Evolutionary conservation across 2,797 vertebrate genomes (phyloP).

Genomic region (Phyllotis vaccarum): DNA sequence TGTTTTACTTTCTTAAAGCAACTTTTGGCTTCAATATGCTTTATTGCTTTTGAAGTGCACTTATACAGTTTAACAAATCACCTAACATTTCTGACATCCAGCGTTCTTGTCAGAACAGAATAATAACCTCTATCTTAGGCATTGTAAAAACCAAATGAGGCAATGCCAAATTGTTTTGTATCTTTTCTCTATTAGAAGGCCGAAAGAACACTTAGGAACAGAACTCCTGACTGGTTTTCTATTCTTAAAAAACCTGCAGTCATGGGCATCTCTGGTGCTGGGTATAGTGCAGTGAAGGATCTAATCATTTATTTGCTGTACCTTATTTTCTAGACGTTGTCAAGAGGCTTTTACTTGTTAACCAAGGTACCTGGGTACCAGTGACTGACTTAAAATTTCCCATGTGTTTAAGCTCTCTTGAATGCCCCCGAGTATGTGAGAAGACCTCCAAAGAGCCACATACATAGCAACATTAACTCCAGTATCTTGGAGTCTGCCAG

Average conservation of each 20-base stretch:
- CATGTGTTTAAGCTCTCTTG: neutral
- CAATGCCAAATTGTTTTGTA: neutral
- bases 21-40: neutral
- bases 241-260: neutral
- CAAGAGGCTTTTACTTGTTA: neutral
- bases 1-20: neutral
- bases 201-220: neutral
- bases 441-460: neutral
- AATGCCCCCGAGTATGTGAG: neutral
- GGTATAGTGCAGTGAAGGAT: neutral
- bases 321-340: neutral
- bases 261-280: neutral
- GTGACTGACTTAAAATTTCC: neutral
- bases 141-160: conserved; percentile 22
- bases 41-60: neutral
- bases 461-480: neutral
- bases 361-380: neutral
- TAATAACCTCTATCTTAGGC: neutral
- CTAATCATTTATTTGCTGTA: neutral
- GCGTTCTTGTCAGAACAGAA: neutral
- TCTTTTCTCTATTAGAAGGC: neutral
- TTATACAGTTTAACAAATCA: neutral
- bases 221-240: neutral
- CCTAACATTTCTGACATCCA: neutral
- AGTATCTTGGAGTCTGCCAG: neutral